Base-by-base conservation (phyloP, 2,888 invertebrate species). In the Nomada ruficornis region DNA sequence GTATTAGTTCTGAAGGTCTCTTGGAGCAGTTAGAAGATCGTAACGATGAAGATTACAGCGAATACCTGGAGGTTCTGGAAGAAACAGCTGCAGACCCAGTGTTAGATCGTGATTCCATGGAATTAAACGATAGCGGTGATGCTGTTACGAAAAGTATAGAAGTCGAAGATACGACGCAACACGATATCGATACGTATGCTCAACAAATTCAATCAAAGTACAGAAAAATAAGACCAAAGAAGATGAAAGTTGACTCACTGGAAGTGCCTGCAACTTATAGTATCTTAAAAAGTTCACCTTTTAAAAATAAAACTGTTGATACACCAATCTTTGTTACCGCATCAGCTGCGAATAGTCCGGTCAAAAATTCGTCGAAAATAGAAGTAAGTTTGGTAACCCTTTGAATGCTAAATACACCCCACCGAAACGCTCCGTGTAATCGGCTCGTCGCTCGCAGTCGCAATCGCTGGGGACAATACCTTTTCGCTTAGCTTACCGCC, bases 1-100 rank as follows among this genome's bases (percentile, higher is more conserved):
- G 89, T 18, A 78, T 90, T 2, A 92, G 85, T 74, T 89, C 92
- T 0, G 91, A 92, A 83, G 91, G 88, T 57, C 86, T 94, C 0
- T 65, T 94, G 44, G 92, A 93, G 52, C 94, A 94, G 72, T 80
- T 94, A 5, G 93, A 94, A 65, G 92, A 93, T 50, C 87, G 86
- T 36, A 90, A 89, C 20, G 93, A 93, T 54, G 93, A 93, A 29
- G 92, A 93, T 78, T 94, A 93, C 29, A 92, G 89, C 52, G 93
- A 94, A 78, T 93, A 92, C 75, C 72, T 93, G 26, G 93, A 93
- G 80, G 89, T 93, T 29, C 78, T 93, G 3, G 91, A 92, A 77
- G 91, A 92, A 54, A 92, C 92, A 4, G 80, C 88, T 5, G 89
- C 90, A 0, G 91, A 91, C 80, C 90, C 92, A 11, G 75, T 92